Evolutionary conservation across 2,888 invertebrate species (phyloP), one percentile per base, ranked within the genome.

Genomic region (Caenorhabditis sp.): DNA sequence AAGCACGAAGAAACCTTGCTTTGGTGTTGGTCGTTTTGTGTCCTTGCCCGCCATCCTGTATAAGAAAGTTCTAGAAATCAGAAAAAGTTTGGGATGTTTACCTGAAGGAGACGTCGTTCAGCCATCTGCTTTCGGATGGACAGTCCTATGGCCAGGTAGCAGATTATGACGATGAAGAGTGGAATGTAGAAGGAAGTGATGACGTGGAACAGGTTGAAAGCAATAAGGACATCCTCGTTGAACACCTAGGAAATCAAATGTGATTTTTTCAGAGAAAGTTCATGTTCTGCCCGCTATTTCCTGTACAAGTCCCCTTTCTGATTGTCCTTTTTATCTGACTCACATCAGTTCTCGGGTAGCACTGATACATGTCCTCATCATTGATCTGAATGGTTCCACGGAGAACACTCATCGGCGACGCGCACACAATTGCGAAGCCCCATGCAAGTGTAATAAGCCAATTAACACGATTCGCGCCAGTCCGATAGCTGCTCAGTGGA

Each of bases 121-220:
- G 86, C 88, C 82, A 82, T 82, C 60, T 85, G 85, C 18, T 77
- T 80, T 32, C 76, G 35, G n/a, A 88, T 71, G 22, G 85, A 84
- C n/a, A 87, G 51, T 24, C 88, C 88, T 26, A 89, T 89, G 13
- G 85, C 64, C 22, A 84, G 68, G 58, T 89, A 89, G 58, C 89
- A 89, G 35, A 85, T 70, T 24, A 89, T 55, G 26, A 89, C 83
- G 40, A 89, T 83, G n/a, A 81, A 68, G 24, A 89, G 64, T 8
- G 89, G 89, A 15, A 88, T 84, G 80, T 89, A 89, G 79, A 89
- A 89, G 2, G 87, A 85, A 47, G 89, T 88, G 32, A 88, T 55
- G 26, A 88, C 86, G 62, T 89, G 89, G 65, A 89, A 88, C 28
- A 87, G 65, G 67, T 87, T 86, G 79, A 88, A 89, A 24, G 82